phyloP scores from a whole-genome alignment of 1,140 invertebrate genomes.

The Phortica variegata region DNA sequence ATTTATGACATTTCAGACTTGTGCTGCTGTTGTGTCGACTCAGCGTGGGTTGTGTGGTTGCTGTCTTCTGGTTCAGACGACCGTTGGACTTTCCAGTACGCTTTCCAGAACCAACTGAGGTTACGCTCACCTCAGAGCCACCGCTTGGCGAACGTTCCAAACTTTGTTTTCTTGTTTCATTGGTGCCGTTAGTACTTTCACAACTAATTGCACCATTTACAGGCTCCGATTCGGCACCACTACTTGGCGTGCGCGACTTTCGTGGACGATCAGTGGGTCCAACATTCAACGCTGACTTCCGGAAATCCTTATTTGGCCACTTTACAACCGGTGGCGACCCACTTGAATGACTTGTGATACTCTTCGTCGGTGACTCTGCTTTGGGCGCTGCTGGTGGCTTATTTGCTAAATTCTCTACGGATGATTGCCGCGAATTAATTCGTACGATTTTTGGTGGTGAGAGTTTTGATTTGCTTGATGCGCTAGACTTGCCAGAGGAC shows the following conservation, averaged over 20 bases:
- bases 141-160: slow-evolving; percentile 53
- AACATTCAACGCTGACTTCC: slow-evolving; percentile 75
- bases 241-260: slow-evolving; percentile 47
- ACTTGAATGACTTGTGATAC: slow-evolving; percentile 26
- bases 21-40: slow-evolving; percentile 12
- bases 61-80: slow-evolving; percentile 17
- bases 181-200: neutral
- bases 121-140: slow-evolving; percentile 32
- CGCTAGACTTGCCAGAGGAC: neutral
- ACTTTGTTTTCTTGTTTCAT: neutral
- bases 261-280: slow-evolving; percentile 59
- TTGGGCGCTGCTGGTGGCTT: slow-evolving; percentile 63
- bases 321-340: slow-evolving; percentile 50
- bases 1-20: slow-evolving; percentile 35
- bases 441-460: slow-evolving; percentile 44
- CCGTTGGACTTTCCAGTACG: slow-evolving; percentile 16
- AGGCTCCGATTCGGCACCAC: slow-evolving; percentile 46
- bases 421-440: slow-evolving; percentile 41
- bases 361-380: slow-evolving; percentile 55
- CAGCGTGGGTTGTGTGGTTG: neutral
- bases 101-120: slow-evolving; percentile 21
- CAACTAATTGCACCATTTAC: slow-evolving; percentile 7
- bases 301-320: slow-evolving; percentile 71
- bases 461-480: slow-evolving; percentile 37
- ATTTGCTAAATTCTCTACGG: slow-evolving; percentile 40